A percentile compares a stretch with the other conserved stretches of the same genome.
phyloP scores from a whole-genome alignment of 2,888 invertebrate species.

The Perizoma affinitatum region DNA sequence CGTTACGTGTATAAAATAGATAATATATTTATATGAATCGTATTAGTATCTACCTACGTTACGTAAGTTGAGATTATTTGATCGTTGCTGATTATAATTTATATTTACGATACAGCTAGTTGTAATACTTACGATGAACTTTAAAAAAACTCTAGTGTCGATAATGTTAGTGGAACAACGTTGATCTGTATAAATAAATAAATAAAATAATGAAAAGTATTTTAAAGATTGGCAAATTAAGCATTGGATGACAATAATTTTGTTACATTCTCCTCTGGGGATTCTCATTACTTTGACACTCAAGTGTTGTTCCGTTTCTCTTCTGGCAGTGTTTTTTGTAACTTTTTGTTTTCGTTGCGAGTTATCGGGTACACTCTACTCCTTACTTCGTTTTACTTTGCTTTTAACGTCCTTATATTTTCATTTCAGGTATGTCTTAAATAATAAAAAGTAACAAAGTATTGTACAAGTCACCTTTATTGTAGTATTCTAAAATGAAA shows the following conservation, averaged over 20 bases:
- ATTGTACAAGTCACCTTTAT: neutral
- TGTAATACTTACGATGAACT: conserved; percentile 57
- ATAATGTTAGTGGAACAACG: conserved; percentile 56
- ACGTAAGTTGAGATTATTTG: conserved; percentile 59
- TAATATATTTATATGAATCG: conserved; percentile 30
- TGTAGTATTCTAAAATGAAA: conserved; percentile 18
- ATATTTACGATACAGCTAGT: conserved; percentile 47
- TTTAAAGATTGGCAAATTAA: conserved; percentile 73
- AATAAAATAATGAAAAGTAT: conserved; percentile 61
- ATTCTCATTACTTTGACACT: conserved; percentile 52
- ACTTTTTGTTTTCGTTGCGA: conserved; percentile 16
- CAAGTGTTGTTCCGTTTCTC: conserved; percentile 45
- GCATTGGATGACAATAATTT: conserved; percentile 84
- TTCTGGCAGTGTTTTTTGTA: conserved; percentile 23
- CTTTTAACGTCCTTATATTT: conserved; percentile 18
- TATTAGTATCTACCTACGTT: conserved; percentile 39
- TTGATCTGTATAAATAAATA: conserved; percentile 74
- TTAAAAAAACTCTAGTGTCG: conserved; percentile 47
- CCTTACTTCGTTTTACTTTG: neutral
- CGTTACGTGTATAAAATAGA: conserved; percentile 13
- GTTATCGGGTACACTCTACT: neutral
- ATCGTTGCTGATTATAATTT: conserved; percentile 44
- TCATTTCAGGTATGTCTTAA: conserved; percentile 10
- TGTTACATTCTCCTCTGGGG: conserved; percentile 67
- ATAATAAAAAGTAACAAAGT: neutral